Percentiles rank a stretch among this genome's conserved stretches.
phyloP scores from a whole-genome alignment of 2,113 vertebrate genomes.

The Bubalus kerabau region DNA sequence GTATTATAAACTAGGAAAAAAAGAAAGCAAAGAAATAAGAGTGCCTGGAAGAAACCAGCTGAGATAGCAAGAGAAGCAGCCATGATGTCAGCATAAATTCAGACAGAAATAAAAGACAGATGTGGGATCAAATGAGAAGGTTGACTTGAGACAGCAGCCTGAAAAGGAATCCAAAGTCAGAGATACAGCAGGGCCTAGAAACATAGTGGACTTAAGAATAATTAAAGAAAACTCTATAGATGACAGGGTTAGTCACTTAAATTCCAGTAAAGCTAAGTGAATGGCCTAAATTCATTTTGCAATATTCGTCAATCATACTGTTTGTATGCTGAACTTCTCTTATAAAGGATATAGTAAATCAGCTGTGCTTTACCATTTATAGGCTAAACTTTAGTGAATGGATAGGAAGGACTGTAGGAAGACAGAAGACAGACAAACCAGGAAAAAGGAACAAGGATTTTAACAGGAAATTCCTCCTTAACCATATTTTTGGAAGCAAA shows the following conservation, averaged over 20 bases:
- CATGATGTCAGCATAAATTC: not conserved
- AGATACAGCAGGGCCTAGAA: not conserved
- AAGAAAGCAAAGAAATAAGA: not conserved
- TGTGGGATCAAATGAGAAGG: not conserved
- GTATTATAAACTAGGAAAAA: not conserved
- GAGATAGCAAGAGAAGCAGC: not conserved
- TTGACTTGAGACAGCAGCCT: not conserved
- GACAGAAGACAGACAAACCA: not conserved
- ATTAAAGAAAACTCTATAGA: not conserved
- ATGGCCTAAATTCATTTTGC: not conserved
- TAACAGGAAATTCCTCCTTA: not conserved
- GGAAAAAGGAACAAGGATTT: not conserved
- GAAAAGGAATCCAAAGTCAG: not conserved
- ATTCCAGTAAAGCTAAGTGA: not conserved
- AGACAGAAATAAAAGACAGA: not conserved
- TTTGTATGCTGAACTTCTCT: not conserved
- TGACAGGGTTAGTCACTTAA: not conserved
- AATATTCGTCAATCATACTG: not conserved
- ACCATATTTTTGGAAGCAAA: not conserved
- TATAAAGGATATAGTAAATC: not conserved
- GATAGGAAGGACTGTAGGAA: not conserved
- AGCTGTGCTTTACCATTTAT: not conserved
- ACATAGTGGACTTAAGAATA: not conserved
- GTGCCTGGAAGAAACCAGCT: not conserved
- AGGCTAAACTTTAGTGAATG: not conserved